Conservation (phyloP, 1,140 invertebrate genomes). For the Lysiphlebus fabarum region DNA sequence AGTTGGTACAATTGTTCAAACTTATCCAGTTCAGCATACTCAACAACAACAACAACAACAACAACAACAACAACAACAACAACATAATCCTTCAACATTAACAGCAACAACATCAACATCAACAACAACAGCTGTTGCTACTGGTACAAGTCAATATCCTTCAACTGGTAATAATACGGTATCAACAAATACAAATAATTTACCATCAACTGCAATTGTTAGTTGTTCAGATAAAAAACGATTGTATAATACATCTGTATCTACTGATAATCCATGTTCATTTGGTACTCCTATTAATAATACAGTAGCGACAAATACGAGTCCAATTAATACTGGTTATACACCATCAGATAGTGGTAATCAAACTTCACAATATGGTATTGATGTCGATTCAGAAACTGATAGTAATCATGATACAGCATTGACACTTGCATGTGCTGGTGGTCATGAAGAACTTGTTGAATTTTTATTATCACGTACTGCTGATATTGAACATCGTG, state of each 20-base stretch:
- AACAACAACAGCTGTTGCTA: too few relatives aligned
- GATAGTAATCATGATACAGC: constrained; percentile 98
- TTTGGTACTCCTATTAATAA: too few relatives aligned
- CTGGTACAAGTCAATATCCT: too few relatives aligned
- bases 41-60: too few relatives aligned
- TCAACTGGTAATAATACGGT: neutral
- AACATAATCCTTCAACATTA: too few relatives aligned
- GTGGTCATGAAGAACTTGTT: constrained; percentile 93
- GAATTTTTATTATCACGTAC: constrained; percentile 84
- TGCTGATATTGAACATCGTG: constrained; percentile 94
- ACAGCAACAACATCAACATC: too few relatives aligned
- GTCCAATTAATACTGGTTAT: constrained; percentile 8
- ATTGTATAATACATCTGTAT: too few relatives aligned
- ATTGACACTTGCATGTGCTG: constrained; percentile 93
- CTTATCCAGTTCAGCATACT: constrained; percentile 16
- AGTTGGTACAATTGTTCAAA: constrained; percentile 37
- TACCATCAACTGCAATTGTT: too few relatives aligned
- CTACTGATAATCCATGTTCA: too few relatives aligned
- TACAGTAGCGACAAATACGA: constrained; percentile 29
- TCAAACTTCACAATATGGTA: constrained; percentile 55
- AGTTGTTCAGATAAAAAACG: too few relatives aligned
- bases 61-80: too few relatives aligned
- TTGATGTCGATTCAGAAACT: constrained; percentile 94
- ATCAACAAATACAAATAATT: constrained; percentile 35
- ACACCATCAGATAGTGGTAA: constrained; percentile 35